Conservation (phyloP, 1,140 invertebrate species). For the Heliothis subflexa region DNA sequence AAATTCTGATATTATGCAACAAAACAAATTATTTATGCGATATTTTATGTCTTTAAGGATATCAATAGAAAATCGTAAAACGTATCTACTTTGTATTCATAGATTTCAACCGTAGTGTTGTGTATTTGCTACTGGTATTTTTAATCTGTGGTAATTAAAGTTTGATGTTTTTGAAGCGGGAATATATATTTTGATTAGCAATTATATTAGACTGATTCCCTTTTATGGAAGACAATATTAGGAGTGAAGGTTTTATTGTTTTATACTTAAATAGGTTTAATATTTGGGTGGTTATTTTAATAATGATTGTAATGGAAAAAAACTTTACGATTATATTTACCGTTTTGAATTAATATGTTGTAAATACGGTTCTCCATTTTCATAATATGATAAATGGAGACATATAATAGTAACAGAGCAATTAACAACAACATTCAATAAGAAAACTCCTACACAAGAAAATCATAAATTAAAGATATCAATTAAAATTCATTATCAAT, state of each 20-base stretch:
- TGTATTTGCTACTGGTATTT: neutral
- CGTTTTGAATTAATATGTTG: too few relatives aligned
- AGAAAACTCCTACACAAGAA: neutral
- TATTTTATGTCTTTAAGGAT: slow-evolving; percentile 29
- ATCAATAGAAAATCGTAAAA: slow-evolving; percentile 37
- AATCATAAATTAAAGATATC: slow-evolving; percentile 1
- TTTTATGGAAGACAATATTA: neutral
- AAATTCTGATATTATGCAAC: slow-evolving; percentile 9
- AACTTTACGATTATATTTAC: too few relatives aligned
- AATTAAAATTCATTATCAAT: slow-evolving; percentile 2
- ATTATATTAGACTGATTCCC: neutral
- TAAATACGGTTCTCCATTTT: too few relatives aligned
- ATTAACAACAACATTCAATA: neutral
- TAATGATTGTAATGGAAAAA: neutral
- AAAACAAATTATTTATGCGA: slow-evolving; percentile 45
- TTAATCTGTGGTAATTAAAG: slow-evolving; percentile 1
- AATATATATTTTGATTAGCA: slow-evolving; percentile 3
- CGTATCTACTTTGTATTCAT: slow-evolving; percentile 34
- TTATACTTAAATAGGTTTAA: neutral
- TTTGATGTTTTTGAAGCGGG: neutral
- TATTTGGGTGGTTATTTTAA: neutral
- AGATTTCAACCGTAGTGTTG: slow-evolving; percentile 25
- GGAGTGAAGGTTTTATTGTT: neutral
- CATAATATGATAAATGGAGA: too few relatives aligned
- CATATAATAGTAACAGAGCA: neutral